Evolutionary conservation across 2,113 vertebrate genomes (phyloP).

Genomic region (Catharus minimus): DNA sequence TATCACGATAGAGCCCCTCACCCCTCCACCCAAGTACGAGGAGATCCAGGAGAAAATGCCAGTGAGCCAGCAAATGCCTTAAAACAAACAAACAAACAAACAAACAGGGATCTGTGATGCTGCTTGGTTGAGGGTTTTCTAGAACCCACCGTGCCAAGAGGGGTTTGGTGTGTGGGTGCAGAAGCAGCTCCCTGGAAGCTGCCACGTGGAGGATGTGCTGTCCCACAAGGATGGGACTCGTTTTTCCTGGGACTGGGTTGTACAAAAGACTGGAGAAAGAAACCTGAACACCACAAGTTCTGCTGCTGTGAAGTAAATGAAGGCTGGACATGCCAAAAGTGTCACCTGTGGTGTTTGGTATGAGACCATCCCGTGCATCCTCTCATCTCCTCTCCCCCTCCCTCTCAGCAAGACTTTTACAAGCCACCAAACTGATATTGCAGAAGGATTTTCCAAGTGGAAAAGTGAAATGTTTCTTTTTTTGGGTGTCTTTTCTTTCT

Average conservation of each 20-base stretch:
- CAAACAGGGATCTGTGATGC: background rate
- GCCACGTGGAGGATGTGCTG: background rate
- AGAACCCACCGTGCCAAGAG: background rate
- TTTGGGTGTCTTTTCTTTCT: background rate
- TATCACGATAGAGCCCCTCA: constrained; percentile 88
- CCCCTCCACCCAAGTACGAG: constrained; percentile 91
- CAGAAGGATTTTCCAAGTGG: background rate
- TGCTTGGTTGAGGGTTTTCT: background rate
- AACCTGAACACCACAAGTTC: background rate
- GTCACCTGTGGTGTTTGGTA: background rate
- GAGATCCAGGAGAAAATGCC: constrained; percentile 72
- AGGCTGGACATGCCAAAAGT: background rate
- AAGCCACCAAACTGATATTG: background rate
- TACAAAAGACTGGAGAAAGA: background rate
- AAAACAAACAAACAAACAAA: background rate
- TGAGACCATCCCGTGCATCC: background rate
- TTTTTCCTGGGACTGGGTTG: background rate
- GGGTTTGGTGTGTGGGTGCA: background rate
- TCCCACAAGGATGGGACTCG: background rate
- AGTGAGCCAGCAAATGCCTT: constrained; percentile 49
- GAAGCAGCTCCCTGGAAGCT: background rate
- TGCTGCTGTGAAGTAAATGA: background rate
- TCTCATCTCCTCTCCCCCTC: background rate
- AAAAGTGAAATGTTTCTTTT: background rate
- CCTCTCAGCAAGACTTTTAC: background rate